phyloP scores from a whole-genome alignment of 2,113 vertebrate species.

The Barbus barbus region DNA sequence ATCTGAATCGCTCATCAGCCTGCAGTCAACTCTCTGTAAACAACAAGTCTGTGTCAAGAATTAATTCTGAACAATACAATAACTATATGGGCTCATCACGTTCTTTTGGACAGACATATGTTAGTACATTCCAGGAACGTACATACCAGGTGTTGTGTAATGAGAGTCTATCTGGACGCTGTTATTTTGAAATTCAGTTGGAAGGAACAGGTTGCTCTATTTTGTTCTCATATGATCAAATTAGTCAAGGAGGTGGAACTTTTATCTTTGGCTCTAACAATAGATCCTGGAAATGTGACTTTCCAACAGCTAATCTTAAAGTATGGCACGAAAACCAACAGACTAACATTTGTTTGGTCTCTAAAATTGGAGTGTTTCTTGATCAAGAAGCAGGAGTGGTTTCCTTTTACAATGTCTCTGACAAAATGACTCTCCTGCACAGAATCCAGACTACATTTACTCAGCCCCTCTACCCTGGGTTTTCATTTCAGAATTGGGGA shows the following conservation, averaged over 20 bases:
- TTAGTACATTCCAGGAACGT: too few relatives aligned
- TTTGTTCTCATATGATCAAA: not conserved
- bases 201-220: not conserved
- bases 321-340: not conserved
- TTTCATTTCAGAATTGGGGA: not conserved
- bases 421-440: conserved; percentile 42
- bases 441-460: conserved; percentile 31
- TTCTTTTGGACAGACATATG: too few relatives aligned
- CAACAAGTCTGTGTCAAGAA: not conserved
- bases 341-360: not conserved
- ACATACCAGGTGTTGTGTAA: conserved; percentile 9
- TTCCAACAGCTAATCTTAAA: not conserved
- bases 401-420: conserved; percentile 42
- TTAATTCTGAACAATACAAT: too few relatives aligned
- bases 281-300: conserved; percentile 39
- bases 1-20: not conserved
- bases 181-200: conserved; percentile 29
- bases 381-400: conserved; percentile 2
- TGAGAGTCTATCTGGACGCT: not conserved
- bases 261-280: not conserved
- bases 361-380: conserved; percentile 46
- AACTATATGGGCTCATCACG: too few relatives aligned
- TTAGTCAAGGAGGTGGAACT: too few relatives aligned
- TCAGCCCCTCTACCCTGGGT: conserved; percentile 34
- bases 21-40: not conserved